These are phyloP conservation scores for Athalia circularis DNA, from an alignment of 2,888 invertebrate species.

Conservation along the genomic window DNA sequence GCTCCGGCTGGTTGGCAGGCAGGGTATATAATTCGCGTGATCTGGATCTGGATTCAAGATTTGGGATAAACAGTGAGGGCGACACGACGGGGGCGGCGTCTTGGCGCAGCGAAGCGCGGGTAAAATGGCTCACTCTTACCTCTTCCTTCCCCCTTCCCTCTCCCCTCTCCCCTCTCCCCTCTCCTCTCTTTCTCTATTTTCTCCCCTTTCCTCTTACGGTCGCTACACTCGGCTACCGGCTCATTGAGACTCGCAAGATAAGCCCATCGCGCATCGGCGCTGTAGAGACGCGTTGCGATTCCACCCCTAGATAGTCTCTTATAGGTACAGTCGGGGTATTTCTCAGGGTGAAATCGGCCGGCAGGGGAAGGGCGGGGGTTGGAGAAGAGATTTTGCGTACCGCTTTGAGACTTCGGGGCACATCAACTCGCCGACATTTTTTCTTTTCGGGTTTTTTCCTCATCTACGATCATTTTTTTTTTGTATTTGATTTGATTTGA, in stretches of 20 bases:
- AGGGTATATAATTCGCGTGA: slow-evolving; percentile 46
- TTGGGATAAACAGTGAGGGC: slow-evolving; percentile 43
- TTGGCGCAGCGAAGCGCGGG: slow-evolving; percentile 2
- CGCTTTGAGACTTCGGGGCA: slow-evolving; percentile 24
- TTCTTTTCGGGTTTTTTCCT: neutral
- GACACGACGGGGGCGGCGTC: slow-evolving; percentile 12
- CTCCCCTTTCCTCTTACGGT: slow-evolving; percentile 46
- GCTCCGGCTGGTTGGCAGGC: slow-evolving; percentile 27
- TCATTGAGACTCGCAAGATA: slow-evolving; percentile 40
- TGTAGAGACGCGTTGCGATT: slow-evolving; percentile 37
- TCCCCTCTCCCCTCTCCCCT: slow-evolving; percentile 47
- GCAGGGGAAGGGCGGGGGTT: neutral
- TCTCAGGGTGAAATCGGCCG: neutral
- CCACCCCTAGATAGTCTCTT: slow-evolving; percentile 29
- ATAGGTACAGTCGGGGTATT: neutral
- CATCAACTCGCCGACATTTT: slow-evolving; percentile 1
- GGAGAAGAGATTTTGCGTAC: slow-evolving; percentile 40
- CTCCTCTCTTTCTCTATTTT: slow-evolving; percentile 47
- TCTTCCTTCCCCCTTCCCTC: slow-evolving; percentile 26
- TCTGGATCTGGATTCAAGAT: slow-evolving; percentile 46
- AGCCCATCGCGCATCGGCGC: slow-evolving; percentile 37
- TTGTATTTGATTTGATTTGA: no score
- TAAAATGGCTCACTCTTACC: slow-evolving; percentile 41
- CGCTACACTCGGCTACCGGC: slow-evolving; percentile 45
- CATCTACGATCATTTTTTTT: neutral